Percentiles rank a stretch among this genome's conserved stretches.
Conservation (phyloP, 2,888 invertebrate genomes). For the Melanophora roralis region DNA sequence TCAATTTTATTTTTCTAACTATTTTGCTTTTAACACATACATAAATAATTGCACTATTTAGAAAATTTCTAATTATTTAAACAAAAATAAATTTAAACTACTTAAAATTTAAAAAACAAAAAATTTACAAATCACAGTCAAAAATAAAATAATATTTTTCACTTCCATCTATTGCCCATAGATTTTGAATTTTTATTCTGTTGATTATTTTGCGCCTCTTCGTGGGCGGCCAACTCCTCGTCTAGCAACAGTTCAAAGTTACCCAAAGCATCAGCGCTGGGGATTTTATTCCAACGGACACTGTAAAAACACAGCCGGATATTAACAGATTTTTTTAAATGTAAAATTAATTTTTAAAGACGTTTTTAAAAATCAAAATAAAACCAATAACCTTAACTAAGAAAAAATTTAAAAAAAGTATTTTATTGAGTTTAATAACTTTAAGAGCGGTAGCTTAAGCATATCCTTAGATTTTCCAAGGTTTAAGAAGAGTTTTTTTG, state of each 20-base stretch:
- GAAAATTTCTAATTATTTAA: neutral
- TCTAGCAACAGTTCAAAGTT: conserved; percentile 91
- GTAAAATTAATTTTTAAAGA: no score
- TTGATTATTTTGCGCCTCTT: conserved; percentile 61
- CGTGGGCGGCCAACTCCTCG: conserved; percentile 81
- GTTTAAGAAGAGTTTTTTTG: no score
- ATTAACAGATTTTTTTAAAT: no score
- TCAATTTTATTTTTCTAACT: neutral
- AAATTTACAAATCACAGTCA: neutral
- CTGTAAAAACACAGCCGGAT: conserved; percentile 56
- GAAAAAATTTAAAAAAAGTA: no score
- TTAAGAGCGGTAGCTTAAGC: no score
- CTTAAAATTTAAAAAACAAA: neutral
- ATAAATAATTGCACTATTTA: neutral
- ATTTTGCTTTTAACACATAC: no score
- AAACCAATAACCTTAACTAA: neutral
- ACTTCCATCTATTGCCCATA: conserved; percentile 73
- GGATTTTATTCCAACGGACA: conserved; percentile 91
- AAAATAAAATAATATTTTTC: conserved; percentile 56
- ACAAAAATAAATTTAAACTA: neutral
- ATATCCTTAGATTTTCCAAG: no score
- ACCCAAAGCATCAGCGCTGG: conserved; percentile 84
- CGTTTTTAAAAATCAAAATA: no score
- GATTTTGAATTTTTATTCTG: conserved; percentile 62
- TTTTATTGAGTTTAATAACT: no score